Evolutionary conservation across 2,888 invertebrate genomes (phyloP).

Genomic region (Hypercompe scribonia): DNA sequence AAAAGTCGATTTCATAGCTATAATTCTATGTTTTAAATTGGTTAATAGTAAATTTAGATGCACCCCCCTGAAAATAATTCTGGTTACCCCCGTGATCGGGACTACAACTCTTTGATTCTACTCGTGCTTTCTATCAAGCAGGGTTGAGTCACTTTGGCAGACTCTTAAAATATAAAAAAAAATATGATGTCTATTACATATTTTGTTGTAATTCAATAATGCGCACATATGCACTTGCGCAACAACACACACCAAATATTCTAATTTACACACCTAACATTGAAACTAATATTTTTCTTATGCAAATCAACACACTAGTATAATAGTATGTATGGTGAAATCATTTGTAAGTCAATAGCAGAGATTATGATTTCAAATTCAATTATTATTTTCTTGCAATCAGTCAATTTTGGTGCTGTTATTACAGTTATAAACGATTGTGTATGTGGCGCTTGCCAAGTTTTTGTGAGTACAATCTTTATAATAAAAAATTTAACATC

Average conservation of each 20-base stretch:
- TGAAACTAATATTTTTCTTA: slow-evolving; percentile 6
- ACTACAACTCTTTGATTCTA: no score
- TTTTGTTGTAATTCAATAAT: not conserved
- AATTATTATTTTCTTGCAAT: not conserved
- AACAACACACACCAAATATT: not conserved
- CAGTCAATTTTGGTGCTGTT: not conserved
- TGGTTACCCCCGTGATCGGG: no score
- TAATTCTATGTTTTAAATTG: no score
- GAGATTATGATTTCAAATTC: slow-evolving; percentile 1
- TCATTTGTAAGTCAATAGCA: not conserved
- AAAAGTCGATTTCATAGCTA: no score
- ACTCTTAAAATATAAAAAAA: no score
- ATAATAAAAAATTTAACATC: not conserved
- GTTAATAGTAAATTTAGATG: no score
- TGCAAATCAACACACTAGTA: not conserved
- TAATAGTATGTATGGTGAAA: not conserved
- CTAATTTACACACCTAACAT: not conserved
- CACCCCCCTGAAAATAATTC: no score
- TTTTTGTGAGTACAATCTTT: not conserved
- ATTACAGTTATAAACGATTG: not conserved
- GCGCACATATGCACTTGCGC: not conserved
- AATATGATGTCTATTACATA: no score
- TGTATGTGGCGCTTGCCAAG: not conserved
- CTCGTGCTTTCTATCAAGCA: no score
- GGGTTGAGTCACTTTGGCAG: no score